Base-by-base conservation (phyloP, 2,797 vertebrate genomes). In the Pseudotriccus pelzelni region DNA sequence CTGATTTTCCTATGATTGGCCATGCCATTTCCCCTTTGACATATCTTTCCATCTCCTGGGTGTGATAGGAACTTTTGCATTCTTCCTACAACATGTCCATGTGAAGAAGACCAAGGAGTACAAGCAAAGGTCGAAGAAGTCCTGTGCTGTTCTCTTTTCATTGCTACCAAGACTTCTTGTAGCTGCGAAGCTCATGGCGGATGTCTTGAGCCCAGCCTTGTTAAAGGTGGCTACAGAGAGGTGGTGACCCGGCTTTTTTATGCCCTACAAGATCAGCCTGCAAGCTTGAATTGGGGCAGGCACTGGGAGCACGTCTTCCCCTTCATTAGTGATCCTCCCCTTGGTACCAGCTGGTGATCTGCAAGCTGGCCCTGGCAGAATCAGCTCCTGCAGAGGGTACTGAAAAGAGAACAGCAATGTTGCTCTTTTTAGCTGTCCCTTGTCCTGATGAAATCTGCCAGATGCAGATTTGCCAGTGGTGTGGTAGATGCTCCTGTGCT, bases 401-500 rank as follows among this genome's bases (percentile, higher is more conserved):
- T 43, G 7, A 69, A 55, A 56, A 53, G 4, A 28, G 34, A 63
- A 43, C 22, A 67, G 10, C 13, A 46, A 14, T 2, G 10, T 7
- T 64, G 9, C 13, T 52, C 39, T 79, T 87, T 55, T 59, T 1
- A 81, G 39, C 55, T 53, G 37, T 56, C 55, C 76, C 62, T 85
- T 81, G 16, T 7, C 24, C 83, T 73, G 66, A n/a, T 1, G 4
- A 36, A 55, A 63, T 47, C 60, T 62, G 50, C 67, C 76, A 67
- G 49, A 18, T 2, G 0, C 32, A 20, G 0, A 1, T 25, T 6
- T 34, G 44, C 41, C 34, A 0, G 7, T 4, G 53, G 44, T 59
- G 55, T 28, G 59, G 59, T 75, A 37, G 87, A 16, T 59, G 22
- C 6, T 86, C 17, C 32, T 86, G 23, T 58, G 49, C 66, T 58